Base-by-base conservation (phyloP, 2,797 vertebrate genomes). In the Anisognathus igniventris region DNA sequence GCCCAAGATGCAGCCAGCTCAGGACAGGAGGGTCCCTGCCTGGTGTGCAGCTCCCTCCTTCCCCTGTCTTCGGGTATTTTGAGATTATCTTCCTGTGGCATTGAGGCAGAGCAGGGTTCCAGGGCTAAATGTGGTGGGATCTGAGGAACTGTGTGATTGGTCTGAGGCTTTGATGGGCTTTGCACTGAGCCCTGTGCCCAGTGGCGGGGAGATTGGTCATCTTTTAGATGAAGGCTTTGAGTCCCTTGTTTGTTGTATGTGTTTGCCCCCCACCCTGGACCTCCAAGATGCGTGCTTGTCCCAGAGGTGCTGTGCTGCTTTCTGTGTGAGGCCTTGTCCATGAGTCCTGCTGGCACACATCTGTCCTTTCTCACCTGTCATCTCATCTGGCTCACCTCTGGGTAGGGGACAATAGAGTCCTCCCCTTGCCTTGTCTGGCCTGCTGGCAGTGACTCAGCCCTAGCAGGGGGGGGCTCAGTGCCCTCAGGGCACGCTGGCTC, bases 221-320 rank as follows among this genome's bases (percentile, higher is more conserved):
- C 28, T 28, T 66, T 33, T 40, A 25, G 25, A 21, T 76, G 21
- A 30, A 53, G 40, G 17, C 33, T 68, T 86, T 86, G 40, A 61
- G 68, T 8, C 7, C 6, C 33, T 54, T 76, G 3, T 30, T 68
- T 47, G 7, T 33, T 33, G 13, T 30, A 39, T 45, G 3, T 53
- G 20, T 54, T 76, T 86, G 20, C 14, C 7, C 10, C 24, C 9
- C 7, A 25, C 6, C 24, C 21, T 28, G 24, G 47, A 40, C 14
- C 3, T 37, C 40, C 17, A 70, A 62, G 21, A 30, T 47, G 21
- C 0, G 0, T 48, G 21, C 33, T 62, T 54, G 17, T 70, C 39
- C 9, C 30, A 19, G 40, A 23, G 4, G 11, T 53, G 25, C 24
- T 25, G 17, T 68, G 21, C 56, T 68, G 21, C 25, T 47, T 76